A percentile compares a stretch with the other conserved stretches of the same genome.
These are phyloP conservation scores for Chauna torquata DNA, from an alignment of 2,113 vertebrate species.

Conservation along the genomic window DNA sequence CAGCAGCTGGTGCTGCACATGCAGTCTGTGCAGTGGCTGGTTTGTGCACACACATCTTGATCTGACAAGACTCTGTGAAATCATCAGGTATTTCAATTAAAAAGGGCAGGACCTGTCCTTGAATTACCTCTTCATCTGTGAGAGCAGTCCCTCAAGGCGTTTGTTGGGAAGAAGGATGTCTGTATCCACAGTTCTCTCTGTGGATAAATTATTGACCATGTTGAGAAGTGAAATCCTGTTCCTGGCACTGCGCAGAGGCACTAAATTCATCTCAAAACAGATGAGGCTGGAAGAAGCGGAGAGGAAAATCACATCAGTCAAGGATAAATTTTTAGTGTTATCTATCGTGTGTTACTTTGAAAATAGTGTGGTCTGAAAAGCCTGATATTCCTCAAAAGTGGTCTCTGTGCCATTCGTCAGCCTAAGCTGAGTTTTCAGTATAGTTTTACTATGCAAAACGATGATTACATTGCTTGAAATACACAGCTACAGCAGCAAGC, in stretches of 20 bases:
- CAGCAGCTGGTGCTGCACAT: neutral
- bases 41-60: neutral
- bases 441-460: neutral
- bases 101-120: neutral
- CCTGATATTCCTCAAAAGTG: neutral
- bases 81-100: neutral
- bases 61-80: neutral
- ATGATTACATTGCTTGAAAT: neutral
- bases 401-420: neutral
- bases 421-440: neutral
- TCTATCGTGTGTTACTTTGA: neutral
- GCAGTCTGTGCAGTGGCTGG: neutral
- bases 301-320: slow-evolving; percentile 45
- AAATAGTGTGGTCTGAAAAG: slow-evolving; percentile 7
- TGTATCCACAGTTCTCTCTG: neutral
- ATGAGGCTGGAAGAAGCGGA: slow-evolving; percentile 22
- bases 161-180: neutral
- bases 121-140: neutral
- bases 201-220: slow-evolving; percentile 49
- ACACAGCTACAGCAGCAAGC: neutral
- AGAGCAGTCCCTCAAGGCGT: neutral
- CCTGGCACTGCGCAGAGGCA: slow-evolving; percentile 18
- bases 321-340: slow-evolving; percentile 47
- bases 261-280: slow-evolving; percentile 24
- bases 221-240: slow-evolving; percentile 49